These are phyloP conservation scores for Sebastes oblongus DNA, from an alignment of 2,797 vertebrate genomes.

Conservation along the genomic window DNA sequence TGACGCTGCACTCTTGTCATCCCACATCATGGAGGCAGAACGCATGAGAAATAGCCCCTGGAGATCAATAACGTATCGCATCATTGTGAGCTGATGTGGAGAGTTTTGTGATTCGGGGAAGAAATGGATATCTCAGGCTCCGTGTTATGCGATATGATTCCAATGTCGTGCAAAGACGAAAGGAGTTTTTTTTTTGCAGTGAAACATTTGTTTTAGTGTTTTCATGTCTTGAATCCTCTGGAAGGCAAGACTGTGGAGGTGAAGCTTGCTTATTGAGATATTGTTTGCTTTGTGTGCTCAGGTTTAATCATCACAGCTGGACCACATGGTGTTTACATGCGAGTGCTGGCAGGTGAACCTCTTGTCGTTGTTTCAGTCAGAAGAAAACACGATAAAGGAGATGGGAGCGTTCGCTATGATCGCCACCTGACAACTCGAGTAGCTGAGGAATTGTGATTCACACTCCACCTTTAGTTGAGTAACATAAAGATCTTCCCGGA, in stretches of 20 bases:
- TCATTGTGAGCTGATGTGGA: constrained; percentile 34
- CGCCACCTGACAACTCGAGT: background rate
- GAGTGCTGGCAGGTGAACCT: background rate
- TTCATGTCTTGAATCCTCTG: background rate
- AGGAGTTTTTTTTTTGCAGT: background rate
- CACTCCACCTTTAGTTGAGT: background rate
- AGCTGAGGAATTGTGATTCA: background rate
- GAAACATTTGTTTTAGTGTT: background rate
- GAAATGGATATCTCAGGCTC: constrained; percentile 14
- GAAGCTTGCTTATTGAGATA: background rate
- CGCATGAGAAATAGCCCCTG: background rate
- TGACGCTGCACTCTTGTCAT: constrained; percentile 20
- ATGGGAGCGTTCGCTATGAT: background rate
- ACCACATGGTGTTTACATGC: background rate
- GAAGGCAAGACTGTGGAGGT: background rate
- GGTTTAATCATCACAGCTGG: background rate
- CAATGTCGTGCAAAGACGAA: constrained; percentile 37
- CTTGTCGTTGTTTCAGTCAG: background rate
- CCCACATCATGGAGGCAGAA: background rate
- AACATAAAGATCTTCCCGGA: rapidly evolving
- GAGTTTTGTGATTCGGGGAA: constrained; percentile 34
- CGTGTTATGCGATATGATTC: constrained; percentile 28
- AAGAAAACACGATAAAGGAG: background rate
- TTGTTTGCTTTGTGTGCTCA: background rate
- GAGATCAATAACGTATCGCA: constrained; percentile 52